phyloP scores from a whole-genome alignment of 2,888 invertebrate genomes.

The Apotomis betuletana region DNA sequence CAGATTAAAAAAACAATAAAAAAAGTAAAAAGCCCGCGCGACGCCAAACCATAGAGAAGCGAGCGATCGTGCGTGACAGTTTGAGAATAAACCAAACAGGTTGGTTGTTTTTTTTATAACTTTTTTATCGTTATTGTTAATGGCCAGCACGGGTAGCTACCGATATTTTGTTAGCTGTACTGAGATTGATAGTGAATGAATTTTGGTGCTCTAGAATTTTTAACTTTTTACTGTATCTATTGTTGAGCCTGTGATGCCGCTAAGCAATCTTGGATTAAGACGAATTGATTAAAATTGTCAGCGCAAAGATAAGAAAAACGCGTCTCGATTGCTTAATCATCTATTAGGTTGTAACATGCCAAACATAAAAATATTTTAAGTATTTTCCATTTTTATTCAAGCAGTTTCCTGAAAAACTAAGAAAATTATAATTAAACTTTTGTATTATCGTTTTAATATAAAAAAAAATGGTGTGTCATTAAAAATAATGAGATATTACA shows the following conservation, averaged over 20 bases:
- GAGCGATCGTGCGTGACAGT: conserved; percentile 54
- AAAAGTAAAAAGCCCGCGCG: conserved; percentile 46
- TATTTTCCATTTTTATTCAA: too few relatives aligned
- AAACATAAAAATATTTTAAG: too few relatives aligned
- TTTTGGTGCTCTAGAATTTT: conserved; percentile 29
- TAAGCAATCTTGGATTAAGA: conserved; percentile 30
- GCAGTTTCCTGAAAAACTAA: too few relatives aligned
- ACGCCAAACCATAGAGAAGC: conserved; percentile 51
- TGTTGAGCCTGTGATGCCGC: conserved; percentile 3
- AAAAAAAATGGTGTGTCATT: too few relatives aligned
- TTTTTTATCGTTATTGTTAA: conserved; percentile 45
- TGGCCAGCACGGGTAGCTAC: conserved; percentile 49
- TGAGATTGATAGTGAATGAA: conserved; percentile 40
- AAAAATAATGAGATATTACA: too few relatives aligned
- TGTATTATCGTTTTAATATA: too few relatives aligned
- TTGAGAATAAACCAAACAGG: conserved; percentile 54
- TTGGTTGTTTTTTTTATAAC: conserved; percentile 49
- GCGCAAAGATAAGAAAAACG: conserved; percentile 5
- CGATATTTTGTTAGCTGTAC: conserved; percentile 44
- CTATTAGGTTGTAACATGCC: not conserved
- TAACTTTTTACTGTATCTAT: conserved; percentile 18
- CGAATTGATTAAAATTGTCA: conserved; percentile 31
- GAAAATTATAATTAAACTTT: too few relatives aligned
- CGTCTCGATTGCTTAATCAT: conserved; percentile 15
- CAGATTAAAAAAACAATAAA: conserved; percentile 47